Conservation (phyloP, 2,113 vertebrate genomes). For the Melierax canorus region DNA sequence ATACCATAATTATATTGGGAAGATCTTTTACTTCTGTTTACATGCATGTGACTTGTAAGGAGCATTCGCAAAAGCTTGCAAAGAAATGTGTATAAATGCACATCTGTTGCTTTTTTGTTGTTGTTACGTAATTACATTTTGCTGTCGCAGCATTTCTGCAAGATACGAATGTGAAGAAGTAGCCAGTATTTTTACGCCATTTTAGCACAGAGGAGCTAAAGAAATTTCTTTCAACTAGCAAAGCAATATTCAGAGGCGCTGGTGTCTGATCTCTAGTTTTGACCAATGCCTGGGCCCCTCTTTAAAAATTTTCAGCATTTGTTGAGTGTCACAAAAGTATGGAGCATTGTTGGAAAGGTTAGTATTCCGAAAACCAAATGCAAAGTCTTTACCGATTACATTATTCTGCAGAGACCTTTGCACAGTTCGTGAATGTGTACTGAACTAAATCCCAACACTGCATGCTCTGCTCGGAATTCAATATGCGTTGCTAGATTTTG, state of each 20-base stretch:
- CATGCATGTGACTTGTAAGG: neutral
- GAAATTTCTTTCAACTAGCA: neutral
- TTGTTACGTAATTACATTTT: neutral
- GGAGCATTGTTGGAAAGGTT: neutral
- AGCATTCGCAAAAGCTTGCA: neutral
- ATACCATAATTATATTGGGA: neutral
- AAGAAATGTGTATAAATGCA: neutral
- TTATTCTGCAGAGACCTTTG: slow-evolving; percentile 25
- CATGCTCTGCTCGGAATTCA: neutral
- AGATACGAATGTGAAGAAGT: neutral
- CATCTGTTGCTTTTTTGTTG: neutral
- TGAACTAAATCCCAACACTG: neutral
- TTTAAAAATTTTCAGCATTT: neutral
- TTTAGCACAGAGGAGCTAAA: neutral
- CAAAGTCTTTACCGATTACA: neutral
- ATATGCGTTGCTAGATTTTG: neutral
- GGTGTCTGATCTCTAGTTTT: neutral
- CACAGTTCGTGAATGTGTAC: neutral
- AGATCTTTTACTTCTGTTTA: neutral
- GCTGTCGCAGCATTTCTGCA: neutral
- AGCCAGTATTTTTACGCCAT: neutral
- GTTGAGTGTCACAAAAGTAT: neutral
- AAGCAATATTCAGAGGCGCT: neutral
- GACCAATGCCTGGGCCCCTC: neutral
- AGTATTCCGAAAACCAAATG: neutral